Evolutionary conservation across 2,113 vertebrate species (phyloP), one percentile per base, ranked within the genome.

Genomic region (Ptilorrhoa leucosticta): DNA sequence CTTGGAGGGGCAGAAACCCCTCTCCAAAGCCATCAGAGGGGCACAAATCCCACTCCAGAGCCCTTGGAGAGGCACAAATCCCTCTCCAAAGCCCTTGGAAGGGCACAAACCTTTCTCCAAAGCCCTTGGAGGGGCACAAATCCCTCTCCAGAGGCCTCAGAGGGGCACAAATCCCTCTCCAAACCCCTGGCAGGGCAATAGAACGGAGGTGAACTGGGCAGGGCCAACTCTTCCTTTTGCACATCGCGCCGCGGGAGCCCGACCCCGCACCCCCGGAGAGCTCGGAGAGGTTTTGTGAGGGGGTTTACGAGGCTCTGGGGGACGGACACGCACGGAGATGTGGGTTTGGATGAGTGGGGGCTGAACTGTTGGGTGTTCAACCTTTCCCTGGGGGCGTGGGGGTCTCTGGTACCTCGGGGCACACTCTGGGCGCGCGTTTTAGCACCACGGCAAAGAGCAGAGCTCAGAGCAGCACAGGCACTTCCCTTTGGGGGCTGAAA

Each of bases 391-490:
- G 13, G 81, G 90, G 35, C 3, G 3, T 8, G 64, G 58, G 64
- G 45, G 72, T 35, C 73, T 79, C 12, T n/a, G n/a, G 1, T 22
- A 14, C 21, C 68, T 28, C 66, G 26, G 71, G 56, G 9, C 58
- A 69, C 87, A 53, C 58, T 1, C 45, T 7, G 27, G 39, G 65
- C n/a, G 84, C 77, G 84, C 18, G 11, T 28, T 73, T 95, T 86
- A 96, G 93, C 92, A 93, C 92, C 96, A 68, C 12, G 61, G 39
- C 69, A 53, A 66, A 92, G 77, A 78, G 61, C 83, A 68, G 61
- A 82, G 88, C 89, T 90, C 73, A 10, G 69, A 78, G 93, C 53
- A 92, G 83, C 90, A 86, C 72, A 90, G 94, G 92, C 96, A 94
- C 90, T 95, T 94, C 90, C 90, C 78, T 18, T 21, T 3, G 22